Evolutionary conservation across 2,797 vertebrate species (phyloP).

Genomic region (Hoplostethus mediterraneus): DNA sequence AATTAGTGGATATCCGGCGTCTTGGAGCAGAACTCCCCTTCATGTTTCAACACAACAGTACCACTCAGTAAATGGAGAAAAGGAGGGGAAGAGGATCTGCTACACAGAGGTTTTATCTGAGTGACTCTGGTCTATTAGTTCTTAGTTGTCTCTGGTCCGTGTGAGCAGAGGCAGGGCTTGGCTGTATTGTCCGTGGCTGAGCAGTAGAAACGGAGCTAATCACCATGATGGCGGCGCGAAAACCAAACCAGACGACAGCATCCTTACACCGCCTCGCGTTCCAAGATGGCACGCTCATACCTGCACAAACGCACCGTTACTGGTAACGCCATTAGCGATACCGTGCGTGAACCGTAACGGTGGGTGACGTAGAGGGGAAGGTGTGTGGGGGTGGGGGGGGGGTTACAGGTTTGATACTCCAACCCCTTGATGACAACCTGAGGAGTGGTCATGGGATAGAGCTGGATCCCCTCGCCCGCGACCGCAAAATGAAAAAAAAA

Average conservation of each 20-base stretch:
- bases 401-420: conserved; percentile 60
- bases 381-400: conserved; percentile 34
- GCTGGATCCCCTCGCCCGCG: conserved; percentile 41
- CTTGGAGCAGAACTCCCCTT: conserved; percentile 41
- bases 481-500: conserved; percentile 34
- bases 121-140: conserved; percentile 55
- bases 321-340: conserved; percentile 18
- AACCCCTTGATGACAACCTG: conserved; percentile 68
- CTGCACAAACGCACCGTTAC: conserved; percentile 42
- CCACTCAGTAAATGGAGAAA: conserved; percentile 39
- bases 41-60: conserved; percentile 44
- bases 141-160: conserved; percentile 42
- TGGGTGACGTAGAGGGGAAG: neutral
- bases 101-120: conserved; percentile 49
- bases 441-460: conserved; percentile 61
- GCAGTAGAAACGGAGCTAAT: conserved; percentile 53
- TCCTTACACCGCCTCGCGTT: conserved; percentile 37
- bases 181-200: conserved; percentile 57
- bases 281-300: conserved; percentile 33
- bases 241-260: conserved; percentile 24
- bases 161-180: conserved; percentile 67
- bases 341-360: conserved; percentile 20
- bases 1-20: conserved; percentile 1
- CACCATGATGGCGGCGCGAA: conserved; percentile 39
- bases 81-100: conserved; percentile 42